Conservation (phyloP, 2,888 invertebrate genomes). For the Brachylomia viminalis region DNA sequence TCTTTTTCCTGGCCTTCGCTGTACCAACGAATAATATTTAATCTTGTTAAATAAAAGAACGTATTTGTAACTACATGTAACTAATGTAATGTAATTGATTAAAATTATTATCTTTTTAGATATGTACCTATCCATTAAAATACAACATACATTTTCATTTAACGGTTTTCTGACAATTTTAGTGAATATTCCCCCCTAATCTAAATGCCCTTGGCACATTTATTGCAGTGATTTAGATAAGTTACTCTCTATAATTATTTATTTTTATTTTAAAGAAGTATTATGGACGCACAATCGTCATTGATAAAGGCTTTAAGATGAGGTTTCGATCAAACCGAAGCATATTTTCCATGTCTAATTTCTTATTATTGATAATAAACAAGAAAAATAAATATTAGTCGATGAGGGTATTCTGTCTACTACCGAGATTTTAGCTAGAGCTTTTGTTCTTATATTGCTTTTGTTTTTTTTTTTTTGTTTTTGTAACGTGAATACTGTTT, state of each 20-base stretch:
- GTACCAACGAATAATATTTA: constrained; percentile 37
- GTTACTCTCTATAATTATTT: neutral
- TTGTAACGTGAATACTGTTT: too few species aligned
- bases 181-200: constrained; percentile 11
- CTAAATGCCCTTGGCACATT: constrained; percentile 25
- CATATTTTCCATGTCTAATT: neutral
- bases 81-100: constrained; percentile 46
- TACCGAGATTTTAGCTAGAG: too few species aligned
- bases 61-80: constrained; percentile 52
- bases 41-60: constrained; percentile 49
- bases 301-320: neutral
- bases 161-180: constrained; percentile 18
- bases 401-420: too few species aligned
- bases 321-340: neutral
- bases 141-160: constrained; percentile 30
- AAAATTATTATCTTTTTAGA: constrained; percentile 23
- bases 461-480: too few species aligned
- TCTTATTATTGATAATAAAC: neutral
- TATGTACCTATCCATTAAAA: constrained; percentile 19
- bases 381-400: neutral
- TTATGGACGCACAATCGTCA: neutral
- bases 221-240: constrained; percentile 1
- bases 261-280: too few species aligned
- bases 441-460: too few species aligned
- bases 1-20: constrained; percentile 58